Percentiles rank a stretch among this genome's conserved stretches.
Evolutionary conservation across 2,797 vertebrate genomes (phyloP).

Genomic region (Taenioides sp.): DNA sequence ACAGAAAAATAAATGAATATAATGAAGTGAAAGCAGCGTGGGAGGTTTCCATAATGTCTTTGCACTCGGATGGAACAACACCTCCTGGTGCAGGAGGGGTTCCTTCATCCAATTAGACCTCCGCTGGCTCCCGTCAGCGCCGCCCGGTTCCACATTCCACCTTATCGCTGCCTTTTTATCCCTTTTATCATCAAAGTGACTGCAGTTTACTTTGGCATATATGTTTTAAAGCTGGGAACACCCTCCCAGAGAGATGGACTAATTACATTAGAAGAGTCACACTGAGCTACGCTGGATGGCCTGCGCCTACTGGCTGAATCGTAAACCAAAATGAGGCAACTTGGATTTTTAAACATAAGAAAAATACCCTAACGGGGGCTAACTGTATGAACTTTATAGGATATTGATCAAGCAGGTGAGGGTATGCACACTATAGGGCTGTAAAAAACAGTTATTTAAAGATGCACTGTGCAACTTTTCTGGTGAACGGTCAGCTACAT

Average conservation of each 20-base stretch:
- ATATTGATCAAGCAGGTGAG: neutral
- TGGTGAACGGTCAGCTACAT: no score
- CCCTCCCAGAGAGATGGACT: conserved; percentile 74
- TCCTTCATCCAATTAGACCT: conserved; percentile 81
- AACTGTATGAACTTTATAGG: neutral
- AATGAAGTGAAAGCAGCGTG: conserved; percentile 76
- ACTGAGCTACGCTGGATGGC: conserved; percentile 59
- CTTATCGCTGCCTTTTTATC: conserved; percentile 73
- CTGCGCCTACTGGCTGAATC: conserved; percentile 51
- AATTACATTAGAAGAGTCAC: conserved; percentile 76
- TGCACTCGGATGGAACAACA: conserved; percentile 65
- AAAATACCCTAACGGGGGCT: neutral
- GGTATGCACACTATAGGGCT: no score
- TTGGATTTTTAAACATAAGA: neutral
- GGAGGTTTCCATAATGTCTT: conserved; percentile 75
- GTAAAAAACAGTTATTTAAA: no score
- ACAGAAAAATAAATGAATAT: conserved; percentile 77
- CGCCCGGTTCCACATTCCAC: conserved; percentile 67
- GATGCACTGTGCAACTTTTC: no score
- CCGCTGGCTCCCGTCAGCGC: conserved; percentile 64
- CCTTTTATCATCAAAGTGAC: conserved; percentile 78
- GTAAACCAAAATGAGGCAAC: conserved; percentile 44
- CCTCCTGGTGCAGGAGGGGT: conserved; percentile 77
- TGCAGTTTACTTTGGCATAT: conserved; percentile 76
- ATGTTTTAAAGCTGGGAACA: conserved; percentile 68